Evolutionary conservation across 2,888 invertebrate species (phyloP).

Genomic region (Eurois occulta): DNA sequence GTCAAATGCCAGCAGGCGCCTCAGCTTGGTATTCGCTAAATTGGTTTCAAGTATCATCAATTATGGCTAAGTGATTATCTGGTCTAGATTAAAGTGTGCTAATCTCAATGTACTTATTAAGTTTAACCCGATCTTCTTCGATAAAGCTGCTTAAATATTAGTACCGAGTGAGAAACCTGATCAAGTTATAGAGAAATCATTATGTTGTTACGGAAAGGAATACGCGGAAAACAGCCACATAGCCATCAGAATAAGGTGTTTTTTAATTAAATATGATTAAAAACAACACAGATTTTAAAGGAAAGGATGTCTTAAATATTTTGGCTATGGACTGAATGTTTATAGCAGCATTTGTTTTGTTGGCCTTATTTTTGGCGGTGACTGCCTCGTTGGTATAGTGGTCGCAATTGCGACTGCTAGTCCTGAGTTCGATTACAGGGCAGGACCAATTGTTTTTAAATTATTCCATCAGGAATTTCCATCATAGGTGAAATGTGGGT

Average conservation of each 20-base stretch:
- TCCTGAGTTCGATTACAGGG: too few species aligned
- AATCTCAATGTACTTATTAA: constrained; percentile 18
- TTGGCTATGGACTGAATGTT: too few species aligned
- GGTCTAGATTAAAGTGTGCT: constrained; percentile 21
- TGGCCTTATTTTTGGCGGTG: too few species aligned
- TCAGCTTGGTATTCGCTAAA: constrained; percentile 28
- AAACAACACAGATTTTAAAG: neutral
- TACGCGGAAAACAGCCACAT: neutral
- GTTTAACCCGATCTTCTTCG: neutral
- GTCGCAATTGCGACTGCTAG: too few species aligned
- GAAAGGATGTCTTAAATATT: neutral
- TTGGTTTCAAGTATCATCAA: constrained; percentile 44
- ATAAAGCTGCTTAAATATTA: constrained; percentile 2
- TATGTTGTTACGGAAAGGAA: neutral
- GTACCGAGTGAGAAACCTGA: neutral
- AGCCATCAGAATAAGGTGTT: neutral
- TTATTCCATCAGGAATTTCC: too few species aligned
- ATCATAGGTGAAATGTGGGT: too few species aligned
- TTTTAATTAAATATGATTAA: neutral
- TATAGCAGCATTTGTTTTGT: neutral
- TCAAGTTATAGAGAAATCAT: neutral
- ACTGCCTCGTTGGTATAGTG: too few species aligned
- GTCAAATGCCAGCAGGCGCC: constrained; percentile 9
- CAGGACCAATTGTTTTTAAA: too few species aligned
- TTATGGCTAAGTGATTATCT: constrained; percentile 39